Evolutionary conservation across 2,888 invertebrate genomes (phyloP).

Genomic region (Cheilosia pagana): DNA sequence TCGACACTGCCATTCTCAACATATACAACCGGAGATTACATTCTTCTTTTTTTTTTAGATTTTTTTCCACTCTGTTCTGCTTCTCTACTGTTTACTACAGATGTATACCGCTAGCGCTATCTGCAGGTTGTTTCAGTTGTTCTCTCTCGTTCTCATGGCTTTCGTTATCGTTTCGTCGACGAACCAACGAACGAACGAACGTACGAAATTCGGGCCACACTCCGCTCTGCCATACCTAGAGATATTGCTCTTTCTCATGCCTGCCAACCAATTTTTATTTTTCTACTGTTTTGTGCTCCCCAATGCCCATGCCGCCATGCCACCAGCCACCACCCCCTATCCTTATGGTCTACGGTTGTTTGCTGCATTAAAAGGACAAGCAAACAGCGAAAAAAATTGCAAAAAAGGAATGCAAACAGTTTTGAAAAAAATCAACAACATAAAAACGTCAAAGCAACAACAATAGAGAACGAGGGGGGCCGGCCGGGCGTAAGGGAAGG

Average conservation of each 20-base stretch:
- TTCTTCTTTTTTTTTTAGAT: constrained; percentile 49
- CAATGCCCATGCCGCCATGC: neutral
- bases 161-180: constrained; percentile 35
- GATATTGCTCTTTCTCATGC: constrained; percentile 71
- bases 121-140: constrained; percentile 72
- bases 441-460: constrained; percentile 39
- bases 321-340: constrained; percentile 5
- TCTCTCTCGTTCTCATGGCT: constrained; percentile 60
- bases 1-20: constrained; percentile 74
- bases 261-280: constrained; percentile 53
- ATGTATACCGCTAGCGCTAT: constrained; percentile 48
- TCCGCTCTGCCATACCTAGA: constrained; percentile 34
- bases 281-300: constrained; percentile 2
- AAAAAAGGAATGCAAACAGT: constrained; percentile 16
- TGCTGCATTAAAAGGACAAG: constrained; percentile 74
- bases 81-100: constrained; percentile 66
- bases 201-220: constrained; percentile 65
- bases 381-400: constrained; percentile 52
- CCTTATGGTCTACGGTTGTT: constrained; percentile 66
- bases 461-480: constrained; percentile 8
- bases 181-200: neutral
- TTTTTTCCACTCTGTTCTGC: constrained; percentile 42
- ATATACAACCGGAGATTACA: constrained; percentile 75
- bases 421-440: constrained; percentile 10
- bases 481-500: too few relatives aligned